phyloP scores from a whole-genome alignment of 2,888 invertebrate genomes.

The Chaetoderma sp. region DNA sequence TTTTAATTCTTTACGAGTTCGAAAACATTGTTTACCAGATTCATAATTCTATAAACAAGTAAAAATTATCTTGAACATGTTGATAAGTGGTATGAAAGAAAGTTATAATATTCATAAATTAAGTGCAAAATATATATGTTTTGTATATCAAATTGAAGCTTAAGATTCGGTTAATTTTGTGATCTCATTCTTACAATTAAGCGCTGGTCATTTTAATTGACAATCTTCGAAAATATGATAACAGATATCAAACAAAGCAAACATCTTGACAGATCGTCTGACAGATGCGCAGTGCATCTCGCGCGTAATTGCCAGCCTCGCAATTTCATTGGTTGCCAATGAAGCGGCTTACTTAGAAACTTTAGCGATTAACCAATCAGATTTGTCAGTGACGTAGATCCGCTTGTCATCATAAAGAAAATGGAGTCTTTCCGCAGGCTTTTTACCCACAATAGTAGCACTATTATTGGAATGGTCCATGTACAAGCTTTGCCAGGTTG shows the following conservation, averaged over 20 bases:
- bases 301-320: too few relatives aligned
- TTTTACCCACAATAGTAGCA: conserved; percentile 40
- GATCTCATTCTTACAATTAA: neutral
- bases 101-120: neutral
- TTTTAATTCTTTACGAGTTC: too few relatives aligned
- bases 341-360: conserved; percentile 26
- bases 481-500: conserved; percentile 79
- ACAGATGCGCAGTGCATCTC: conserved; percentile 19
- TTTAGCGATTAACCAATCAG: conserved; percentile 22
- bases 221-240: conserved; percentile 21
- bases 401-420: too few relatives aligned
- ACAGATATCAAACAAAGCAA: conserved; percentile 6
- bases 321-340: conserved; percentile 44
- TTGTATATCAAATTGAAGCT: conserved; percentile 35
- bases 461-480: conserved; percentile 81
- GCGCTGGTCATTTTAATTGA: conserved; percentile 35
- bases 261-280: neutral
- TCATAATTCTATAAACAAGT: too few relatives aligned
- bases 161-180: neutral
- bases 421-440: conserved; percentile 40
- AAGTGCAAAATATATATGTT: conserved; percentile 8
- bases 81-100: conserved; percentile 3
- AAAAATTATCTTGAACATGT: too few relatives aligned
- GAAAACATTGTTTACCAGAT: too few relatives aligned
- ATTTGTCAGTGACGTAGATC: too few relatives aligned